These are phyloP conservation scores for Sphyrna mokarran DNA, from an alignment of 2,113 vertebrate species.

Conservation along the genomic window DNA sequence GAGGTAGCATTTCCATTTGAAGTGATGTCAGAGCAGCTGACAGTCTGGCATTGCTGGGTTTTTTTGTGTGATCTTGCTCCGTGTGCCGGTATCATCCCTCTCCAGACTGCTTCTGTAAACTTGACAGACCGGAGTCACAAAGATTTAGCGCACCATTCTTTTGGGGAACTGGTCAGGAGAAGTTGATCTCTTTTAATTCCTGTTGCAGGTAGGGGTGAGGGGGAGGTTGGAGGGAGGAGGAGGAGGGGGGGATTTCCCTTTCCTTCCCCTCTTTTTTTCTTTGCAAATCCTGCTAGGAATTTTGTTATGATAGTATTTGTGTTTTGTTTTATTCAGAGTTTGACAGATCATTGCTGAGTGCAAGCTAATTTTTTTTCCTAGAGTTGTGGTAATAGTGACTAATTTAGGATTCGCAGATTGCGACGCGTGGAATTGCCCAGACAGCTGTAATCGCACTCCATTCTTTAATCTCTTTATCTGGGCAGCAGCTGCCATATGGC, in stretches of 20 bases:
- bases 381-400: conserved; percentile 73
- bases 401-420: conserved; percentile 99
- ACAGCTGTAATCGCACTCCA: conserved; percentile 99
- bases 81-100: conserved; percentile 37
- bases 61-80: conserved; percentile 51
- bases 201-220: conserved; percentile 23
- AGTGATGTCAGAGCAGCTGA: conserved; percentile 99
- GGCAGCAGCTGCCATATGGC: conserved; percentile 99
- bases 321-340: background rate
- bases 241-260: background rate
- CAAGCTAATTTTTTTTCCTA: conserved; percentile 41
- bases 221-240: background rate
- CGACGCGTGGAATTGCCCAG: conserved; percentile 99
- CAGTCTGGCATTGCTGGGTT: conserved; percentile 99
- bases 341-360: conserved; percentile 8
- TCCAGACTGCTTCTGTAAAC: conserved; percentile 33
- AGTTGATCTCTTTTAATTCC: conserved; percentile 29
- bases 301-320: conserved; percentile 1
- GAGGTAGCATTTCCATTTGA: conserved; percentile 99
- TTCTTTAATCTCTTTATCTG: conserved; percentile 99
- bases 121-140: conserved; percentile 37
- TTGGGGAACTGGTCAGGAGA: conserved; percentile 21
- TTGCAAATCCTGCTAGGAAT: background rate
- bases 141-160: conserved; percentile 30
- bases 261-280: background rate